Evolutionary conservation across 2,888 invertebrate genomes (phyloP), one percentile per base, ranked within the genome.

Genomic region (Protodeltote pygarga): DNA sequence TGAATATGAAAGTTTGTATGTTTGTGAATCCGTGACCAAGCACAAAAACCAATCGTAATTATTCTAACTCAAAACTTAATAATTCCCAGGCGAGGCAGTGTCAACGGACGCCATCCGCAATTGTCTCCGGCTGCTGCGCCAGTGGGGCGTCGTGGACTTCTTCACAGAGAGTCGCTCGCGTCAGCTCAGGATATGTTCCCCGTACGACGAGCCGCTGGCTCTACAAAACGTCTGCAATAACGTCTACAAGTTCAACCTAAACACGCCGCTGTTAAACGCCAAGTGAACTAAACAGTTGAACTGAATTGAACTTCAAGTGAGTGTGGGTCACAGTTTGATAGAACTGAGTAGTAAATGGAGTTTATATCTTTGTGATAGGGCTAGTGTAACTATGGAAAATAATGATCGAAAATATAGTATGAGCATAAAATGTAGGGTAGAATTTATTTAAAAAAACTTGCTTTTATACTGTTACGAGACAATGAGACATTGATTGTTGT

Each of bases 41-140:
- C n/a, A n/a, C n/a, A n/a, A n/a, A n/a, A n/a, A n/a, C n/a, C n/a
- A n/a, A n/a, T n/a, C n/a, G n/a, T n/a, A n/a, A n/a, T n/a, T n/a
- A n/a, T n/a, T n/a, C n/a, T n/a, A n/a, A n/a, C n/a, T n/a, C n/a
- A n/a, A n/a, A n/a, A n/a, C n/a, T n/a, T n/a, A n/a, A n/a, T n/a
- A n/a, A 8, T 11, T 32, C 63, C 2, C 86, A 98, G 98, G 95
- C 62, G 98, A 98, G 86, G 96, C 97, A 73, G 94, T 97, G 34
- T 96, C 97, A 4, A 95, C 96, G 5, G 98, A 98, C 81, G 95
- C 97, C 0, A 94, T 98, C 35, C 95, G 95, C 75, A 98, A 97
- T 85, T 96, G 97, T 38, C 83, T 97, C 16, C 96, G 96, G 63
- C 85, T 98, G 0, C 94, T 96, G 23, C 95, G 96, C 60, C 95